Evolutionary conservation across 2,888 invertebrate species (phyloP), one percentile per base, ranked within the genome.

Genomic region (Chrysomela aeneicollis): DNA sequence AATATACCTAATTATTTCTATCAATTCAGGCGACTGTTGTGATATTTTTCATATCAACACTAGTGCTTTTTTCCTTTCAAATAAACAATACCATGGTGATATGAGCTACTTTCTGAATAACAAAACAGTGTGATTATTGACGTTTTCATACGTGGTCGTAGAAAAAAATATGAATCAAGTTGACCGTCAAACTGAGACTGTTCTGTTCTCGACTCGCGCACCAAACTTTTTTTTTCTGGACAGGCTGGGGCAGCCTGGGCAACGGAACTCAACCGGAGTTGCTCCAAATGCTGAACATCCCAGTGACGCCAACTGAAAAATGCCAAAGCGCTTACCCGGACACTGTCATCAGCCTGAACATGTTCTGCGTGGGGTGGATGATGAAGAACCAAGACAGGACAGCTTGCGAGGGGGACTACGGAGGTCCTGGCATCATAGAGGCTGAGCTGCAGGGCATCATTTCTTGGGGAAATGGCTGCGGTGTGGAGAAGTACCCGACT

Each of bases 361-460:
- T 87, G 87, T 84, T 87, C 73, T 87, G 87, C 60, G 87, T 86
- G 0, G 86, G 86, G 0, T 83, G 79, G 17, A 26, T 82, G 83
- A 2, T 67, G 63, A 37, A 86, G 87, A 47, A 85, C 87, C 53
- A 69, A 71, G 52, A 42, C 3, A 55, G 22, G 10, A 12, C 35
- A 18, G 64, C 71, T 19, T 73, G 73, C 55, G 68, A 73, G 59
- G 76, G 75, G 30, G 76, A 76, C 46, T 75, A 74, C 10, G 76
- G 76, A 17, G 76, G 76, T 35, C 74, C 76, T 10, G 64, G 71
- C 17, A 60, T 68, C 2, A 52, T 69, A 1, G 47, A 66, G 22
- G 60, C 55, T 4, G 32, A 42, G 32, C 65, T 76, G 3, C 66
- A 66, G 32, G 76, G 76, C 1, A 55, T 77, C 10, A 73, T 75